A percentile compares a stretch with the other conserved stretches of the same genome.
Evolutionary conservation across 2,888 invertebrate genomes (phyloP).

Genomic region (Periphyllus acericola): DNA sequence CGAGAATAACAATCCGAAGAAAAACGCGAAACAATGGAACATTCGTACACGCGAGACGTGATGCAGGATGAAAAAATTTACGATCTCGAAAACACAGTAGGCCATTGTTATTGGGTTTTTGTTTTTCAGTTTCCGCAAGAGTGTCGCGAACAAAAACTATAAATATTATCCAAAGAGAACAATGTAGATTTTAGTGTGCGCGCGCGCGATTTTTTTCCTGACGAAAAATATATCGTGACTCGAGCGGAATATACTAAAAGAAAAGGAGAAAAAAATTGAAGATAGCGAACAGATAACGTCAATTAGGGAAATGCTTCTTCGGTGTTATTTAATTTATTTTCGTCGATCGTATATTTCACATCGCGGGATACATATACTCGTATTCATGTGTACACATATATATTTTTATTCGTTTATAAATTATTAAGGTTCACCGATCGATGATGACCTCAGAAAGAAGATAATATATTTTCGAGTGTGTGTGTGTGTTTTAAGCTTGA

Average conservation of each 20-base stretch:
- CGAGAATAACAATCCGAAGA: slow-evolving; percentile 36
- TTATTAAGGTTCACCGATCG: slow-evolving; percentile 61
- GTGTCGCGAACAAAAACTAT: slow-evolving; percentile 50
- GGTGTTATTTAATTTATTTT: slow-evolving; percentile 49
- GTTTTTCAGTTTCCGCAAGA: slow-evolving; percentile 32
- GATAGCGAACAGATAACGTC: slow-evolving; percentile 60
- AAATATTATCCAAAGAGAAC: slow-evolving; percentile 45
- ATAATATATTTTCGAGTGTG: slow-evolving; percentile 44
- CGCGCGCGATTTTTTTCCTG: slow-evolving; percentile 10
- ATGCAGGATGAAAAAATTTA: slow-evolving; percentile 52
- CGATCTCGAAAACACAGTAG: slow-evolving; percentile 61
- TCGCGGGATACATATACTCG: slow-evolving; percentile 5
- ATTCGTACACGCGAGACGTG: slow-evolving; percentile 5
- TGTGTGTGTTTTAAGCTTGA: slow-evolving; percentile 47
- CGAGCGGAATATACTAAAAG: background rate
- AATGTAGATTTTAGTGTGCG: slow-evolving; percentile 35
- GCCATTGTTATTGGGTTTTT: slow-evolving; percentile 58
- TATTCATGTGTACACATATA: background rate
- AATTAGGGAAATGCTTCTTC: slow-evolving; percentile 47
- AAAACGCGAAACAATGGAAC: slow-evolving; percentile 57
- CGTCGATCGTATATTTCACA: slow-evolving; percentile 40
- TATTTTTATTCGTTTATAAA: slow-evolving; percentile 37
- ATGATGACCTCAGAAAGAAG: slow-evolving; percentile 54
- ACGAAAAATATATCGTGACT: slow-evolving; percentile 45
- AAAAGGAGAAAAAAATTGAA: slow-evolving; percentile 1